Evolutionary conservation across 2,113 vertebrate species (phyloP).

Genomic region (Balaeniceps rex): DNA sequence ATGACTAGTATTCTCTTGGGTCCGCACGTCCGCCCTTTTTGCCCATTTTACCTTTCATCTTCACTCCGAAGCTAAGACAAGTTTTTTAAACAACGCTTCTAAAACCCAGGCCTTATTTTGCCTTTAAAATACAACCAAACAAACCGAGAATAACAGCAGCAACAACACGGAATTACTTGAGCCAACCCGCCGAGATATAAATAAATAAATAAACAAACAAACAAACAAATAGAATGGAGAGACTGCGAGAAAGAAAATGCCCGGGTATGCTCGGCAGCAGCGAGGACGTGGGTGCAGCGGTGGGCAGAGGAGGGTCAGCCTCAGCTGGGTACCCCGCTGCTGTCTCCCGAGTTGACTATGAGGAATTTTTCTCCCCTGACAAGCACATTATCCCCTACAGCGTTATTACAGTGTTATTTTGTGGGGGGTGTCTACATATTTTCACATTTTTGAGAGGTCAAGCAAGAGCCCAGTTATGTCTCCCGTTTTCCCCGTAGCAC

Average conservation of each 20-base stretch:
- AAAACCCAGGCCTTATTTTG: not conserved
- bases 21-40: not conserved
- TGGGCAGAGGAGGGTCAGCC: not conserved
- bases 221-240: not conserved
- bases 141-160: not conserved
- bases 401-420: not conserved
- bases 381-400: not conserved
- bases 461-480: not conserved
- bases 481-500: not conserved
- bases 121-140: not conserved
- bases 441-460: not conserved
- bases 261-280: not conserved
- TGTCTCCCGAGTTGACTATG: not conserved
- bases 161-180: not conserved
- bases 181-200: not conserved
- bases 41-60: not conserved
- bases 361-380: not conserved
- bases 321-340: not conserved
- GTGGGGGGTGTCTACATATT: not conserved
- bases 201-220: not conserved
- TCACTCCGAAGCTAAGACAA: not conserved
- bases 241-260: not conserved
- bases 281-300: not conserved
- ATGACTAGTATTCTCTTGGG: not conserved
- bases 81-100: not conserved